Evolutionary conservation across 2,113 vertebrate genomes (phyloP), one percentile per base, ranked within the genome.

Genomic region (Siphamia tubifer): DNA sequence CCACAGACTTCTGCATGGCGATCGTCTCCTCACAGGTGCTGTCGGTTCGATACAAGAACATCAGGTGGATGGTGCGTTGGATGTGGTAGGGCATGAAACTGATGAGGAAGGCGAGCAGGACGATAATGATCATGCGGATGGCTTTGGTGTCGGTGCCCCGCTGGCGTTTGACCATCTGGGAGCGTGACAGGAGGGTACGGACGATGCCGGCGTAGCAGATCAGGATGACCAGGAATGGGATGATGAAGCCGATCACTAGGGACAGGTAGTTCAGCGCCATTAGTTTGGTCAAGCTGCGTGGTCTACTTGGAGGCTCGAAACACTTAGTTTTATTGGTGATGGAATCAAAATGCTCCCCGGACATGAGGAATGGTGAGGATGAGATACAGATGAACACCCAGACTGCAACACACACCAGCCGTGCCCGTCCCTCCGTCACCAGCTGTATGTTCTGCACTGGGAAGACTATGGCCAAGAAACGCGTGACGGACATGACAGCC

Each of bases 81-180:
- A 99, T 23, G 32, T 99, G 97, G 87, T 99, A 99, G 0, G 98
- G 98, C 83, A 94, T 92, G 86, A 98, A 99, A 84, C 96, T 93
- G 32, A 98, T 52, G 24, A 98, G 84, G 88, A 99, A 99, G 15
- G 94, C 94, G 55, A 93, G 30, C 3, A 94, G 93, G 68, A 99
- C 96, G 0, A 99, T 92, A 68, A 94, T n/a, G 1, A 99, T 98
- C 96, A 99, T 97, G 34, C 95, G 92, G 65, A 98, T 88, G 2
- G 96, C 96, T 79, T 86, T 96, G 74, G 52, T 83, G 12, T 84
- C 94, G 1, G 87, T 88, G 16, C 35, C 52, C n/a, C 83, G 64
- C 42, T 95, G 93, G 63, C 93, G 94, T 6, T 87, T 89, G 56
- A 92, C 16, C 3, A 31, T 2, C 0, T 19, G 28, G 7, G 84